These are phyloP conservation scores for Ganaspis sp. DNA, from an alignment of 1,140 invertebrate species.

Conservation along the genomic window DNA sequence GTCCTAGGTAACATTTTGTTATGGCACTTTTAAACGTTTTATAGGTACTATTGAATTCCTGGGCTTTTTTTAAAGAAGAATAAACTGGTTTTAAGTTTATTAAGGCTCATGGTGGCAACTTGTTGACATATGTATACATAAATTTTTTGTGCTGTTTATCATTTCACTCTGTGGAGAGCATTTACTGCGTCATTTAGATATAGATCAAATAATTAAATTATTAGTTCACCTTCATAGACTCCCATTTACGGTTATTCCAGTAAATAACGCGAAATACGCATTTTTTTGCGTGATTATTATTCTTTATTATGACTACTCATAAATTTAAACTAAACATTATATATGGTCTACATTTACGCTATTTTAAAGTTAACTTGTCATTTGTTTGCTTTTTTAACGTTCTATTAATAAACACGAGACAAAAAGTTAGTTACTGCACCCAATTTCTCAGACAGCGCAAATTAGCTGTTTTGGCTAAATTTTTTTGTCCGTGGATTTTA, in stretches of 20 bases:
- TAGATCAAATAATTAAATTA: slow-evolving; percentile 16
- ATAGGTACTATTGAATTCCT: background rate
- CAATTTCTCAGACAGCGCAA: too few species aligned
- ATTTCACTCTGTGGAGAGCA: background rate
- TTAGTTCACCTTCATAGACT: background rate
- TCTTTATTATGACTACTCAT: background rate
- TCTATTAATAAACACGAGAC: too few species aligned
- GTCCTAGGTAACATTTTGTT: background rate
- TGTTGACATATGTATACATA: background rate
- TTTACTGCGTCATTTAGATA: slow-evolving; percentile 12
- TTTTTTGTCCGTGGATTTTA: too few species aligned
- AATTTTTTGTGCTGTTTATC: background rate
- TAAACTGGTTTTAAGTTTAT: slow-evolving; percentile 22
- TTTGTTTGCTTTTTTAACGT: too few species aligned
- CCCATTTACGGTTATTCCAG: background rate
- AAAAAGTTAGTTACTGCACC: too few species aligned
- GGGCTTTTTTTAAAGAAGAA: background rate
- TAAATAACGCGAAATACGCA: background rate
- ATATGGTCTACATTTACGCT: too few species aligned
- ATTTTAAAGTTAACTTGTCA: too few species aligned
- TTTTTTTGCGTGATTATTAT: background rate
- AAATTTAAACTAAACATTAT: background rate
- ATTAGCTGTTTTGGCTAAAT: too few species aligned
- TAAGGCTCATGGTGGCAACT: background rate
- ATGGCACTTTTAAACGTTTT: background rate